Evolutionary conservation across 2,888 invertebrate genomes (phyloP), one percentile per base, ranked within the genome.

Genomic region (Plagodis pulveraria): DNA sequence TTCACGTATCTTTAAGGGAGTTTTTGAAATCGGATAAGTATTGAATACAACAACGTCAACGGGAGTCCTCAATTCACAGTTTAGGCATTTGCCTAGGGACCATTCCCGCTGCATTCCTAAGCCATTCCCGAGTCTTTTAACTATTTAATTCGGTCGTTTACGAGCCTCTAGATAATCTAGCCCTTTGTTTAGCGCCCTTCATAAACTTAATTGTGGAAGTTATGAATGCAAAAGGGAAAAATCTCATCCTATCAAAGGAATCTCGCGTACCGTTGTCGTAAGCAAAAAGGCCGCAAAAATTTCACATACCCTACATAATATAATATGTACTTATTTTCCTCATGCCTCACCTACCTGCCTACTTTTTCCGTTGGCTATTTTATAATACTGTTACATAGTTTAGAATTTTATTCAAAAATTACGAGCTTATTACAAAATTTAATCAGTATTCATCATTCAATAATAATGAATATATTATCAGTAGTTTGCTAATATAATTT

Each of bases 61-160:
- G 40, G 10, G 40, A 40, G 8, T 8, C 22, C 22, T 36, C 2
- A 1, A 36, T 10, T 40, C 5, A 9, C 40, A 40, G 45, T 46
- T 54, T 36, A 52, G 51, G 58, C 56, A 67, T 63, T 66, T 66
- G 58, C 47, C 42, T 48, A 55, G 33, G 55, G 77, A 76, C 72
- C 73, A 72, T 71, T 74, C 74, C 71, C 68, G 34, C 36, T 63
- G 63, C 78, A 83, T 86, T 81, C 80, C 77, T 63, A 65, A 65
- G 70, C 59, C 74, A 54, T 58, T 57, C 64, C 58, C 61, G 45
- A 54, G 41, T 51, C 56, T 56, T 74, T 80, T 77, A 83, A 88
- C 83, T 83, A 86, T 88, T 87, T 88, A 87, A 88, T 90, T 89
- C 80, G 83, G 80, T 73, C 84, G 79, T 86, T 87, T 84, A 84